phyloP scores from a whole-genome alignment of 2,888 invertebrate species.

The Sesamia inferens region DNA sequence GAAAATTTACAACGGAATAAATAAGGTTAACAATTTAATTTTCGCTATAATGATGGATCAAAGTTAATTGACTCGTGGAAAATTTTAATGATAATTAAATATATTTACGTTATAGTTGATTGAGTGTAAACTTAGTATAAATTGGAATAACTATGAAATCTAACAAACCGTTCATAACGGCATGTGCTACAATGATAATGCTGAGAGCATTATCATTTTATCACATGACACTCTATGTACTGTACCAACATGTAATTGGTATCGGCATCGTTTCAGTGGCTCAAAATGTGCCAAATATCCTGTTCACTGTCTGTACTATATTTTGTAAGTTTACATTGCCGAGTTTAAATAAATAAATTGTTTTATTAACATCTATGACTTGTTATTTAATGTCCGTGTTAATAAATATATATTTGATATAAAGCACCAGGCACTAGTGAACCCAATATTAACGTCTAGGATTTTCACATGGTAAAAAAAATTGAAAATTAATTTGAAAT shows the following conservation, averaged over 20 bases:
- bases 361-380: constrained; percentile 73
- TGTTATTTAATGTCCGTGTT: constrained; percentile 47
- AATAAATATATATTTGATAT: constrained; percentile 11
- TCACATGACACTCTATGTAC: constrained; percentile 16
- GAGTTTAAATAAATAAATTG: constrained; percentile 81
- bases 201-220: constrained; percentile 10
- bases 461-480: background rate
- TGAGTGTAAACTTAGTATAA: constrained; percentile 48
- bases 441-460: constrained; percentile 1
- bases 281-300: constrained; percentile 79
- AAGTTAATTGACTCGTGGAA: constrained; percentile 36
- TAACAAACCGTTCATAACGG: constrained; percentile 13
- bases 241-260: constrained; percentile 34
- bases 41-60: constrained; percentile 35
- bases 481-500: background rate
- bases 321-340: constrained; percentile 85
- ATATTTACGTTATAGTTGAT: constrained; percentile 45
- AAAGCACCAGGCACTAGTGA: background rate
- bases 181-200: background rate
- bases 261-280: constrained; percentile 61
- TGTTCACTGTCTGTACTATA: constrained; percentile 77
- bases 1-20: constrained; percentile 50
- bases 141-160: constrained; percentile 25
- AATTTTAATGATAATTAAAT: constrained; percentile 35
- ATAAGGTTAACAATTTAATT: constrained; percentile 38